Evolutionary conservation across 2,113 vertebrate species (phyloP), one percentile per base, ranked within the genome.

Genomic region (Solenodon paradoxus): DNA sequence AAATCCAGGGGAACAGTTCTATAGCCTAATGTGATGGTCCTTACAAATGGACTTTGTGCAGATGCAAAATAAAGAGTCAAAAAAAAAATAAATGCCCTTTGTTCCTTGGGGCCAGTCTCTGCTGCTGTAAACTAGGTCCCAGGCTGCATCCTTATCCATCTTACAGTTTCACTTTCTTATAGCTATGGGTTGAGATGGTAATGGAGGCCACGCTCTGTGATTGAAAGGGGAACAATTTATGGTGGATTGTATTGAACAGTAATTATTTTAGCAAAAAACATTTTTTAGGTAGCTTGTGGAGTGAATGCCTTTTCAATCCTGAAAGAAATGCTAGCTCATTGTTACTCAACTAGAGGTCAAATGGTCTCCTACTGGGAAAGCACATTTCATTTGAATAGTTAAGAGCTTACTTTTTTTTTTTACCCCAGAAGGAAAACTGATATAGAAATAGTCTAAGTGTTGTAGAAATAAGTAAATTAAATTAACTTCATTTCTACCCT

Each of bases 401-500:
- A 90, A 80, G 51, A 78, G 20, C 13, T 72, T 87, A 42, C 17
- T 9, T 88, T 61, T 94, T 6, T 78, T 35, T 90, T 84, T 89
- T n/a, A n/a, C n/a, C n/a, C n/a, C 20, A 90, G 75, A 95, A 87
- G 74, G 38, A 88, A 64, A 83, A 61, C 35, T 96, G 91, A 30
- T 72, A 13, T 92, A 74, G 1, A 82, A 95, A 86, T 74, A 42
- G 74, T 79, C 42, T 92, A 2, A 49, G 19, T 72, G 2, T 17
- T 84, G 35, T 85, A 78, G 40, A 88, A 82, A 47, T 69, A 55
- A 35, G 22, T 83, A 81, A 30, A 28, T 79, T 30, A 40, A 32
- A 22, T 79, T 53, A 74, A 88, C 42, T 47, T n/a, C 71, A 28
- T 87, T 92, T 97, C 94, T 45, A 24, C 96, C 78, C 96, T 96